Evolutionary conservation across 2,888 invertebrate species (phyloP), one percentile per base, ranked within the genome.

Genomic region (Zygogramma bicolorata): DNA sequence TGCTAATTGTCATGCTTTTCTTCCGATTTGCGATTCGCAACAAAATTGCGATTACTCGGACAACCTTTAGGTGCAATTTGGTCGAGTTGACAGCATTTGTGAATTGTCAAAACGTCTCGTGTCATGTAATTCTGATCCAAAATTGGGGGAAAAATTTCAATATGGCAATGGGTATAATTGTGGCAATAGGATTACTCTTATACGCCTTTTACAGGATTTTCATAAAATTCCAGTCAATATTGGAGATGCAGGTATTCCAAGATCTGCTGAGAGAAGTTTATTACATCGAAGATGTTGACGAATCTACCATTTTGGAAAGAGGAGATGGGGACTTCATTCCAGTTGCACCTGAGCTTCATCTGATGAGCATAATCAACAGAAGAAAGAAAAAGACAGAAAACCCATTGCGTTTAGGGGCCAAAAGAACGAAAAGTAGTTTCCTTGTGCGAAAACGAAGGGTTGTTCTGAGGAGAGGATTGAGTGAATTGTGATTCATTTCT

Each of bases 281-380:
- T 58, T 40, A 58, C 31, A 10, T 66, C 1, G 58, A 73, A 1
- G 61, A 65, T 20, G 59, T 29, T 3, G 69, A 61, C 0, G 10
- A 49, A 25, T 18, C 57, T 15, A 20, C 38, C n/a, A 46, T 63
- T 18, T 27, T 63, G 13, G 69, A 73, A 58, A 60, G 62, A 27
- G 73, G 69, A n/a, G 73, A 61, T 25, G 73, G 69, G 6, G 73
- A 69, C 38, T 67, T 40, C 10, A 67, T 42, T 53, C 49, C 58
- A 13, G n/a, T 38, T 2, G 57, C 42, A 53, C 34, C 62, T n/a
- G 71, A 71, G 6, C 5, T 67, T 8, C 40, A 34, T 15, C 25
- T 67, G 25, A 61, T 63, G 42, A 53, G 29, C 2, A 42, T 18
- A 42, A 31, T 27, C 8, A 40, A 29, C 29, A 31, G n/a, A 62